Evolutionary conservation across 1,140 invertebrate species (phyloP).

Genomic region (Zaprionus africanus): DNA sequence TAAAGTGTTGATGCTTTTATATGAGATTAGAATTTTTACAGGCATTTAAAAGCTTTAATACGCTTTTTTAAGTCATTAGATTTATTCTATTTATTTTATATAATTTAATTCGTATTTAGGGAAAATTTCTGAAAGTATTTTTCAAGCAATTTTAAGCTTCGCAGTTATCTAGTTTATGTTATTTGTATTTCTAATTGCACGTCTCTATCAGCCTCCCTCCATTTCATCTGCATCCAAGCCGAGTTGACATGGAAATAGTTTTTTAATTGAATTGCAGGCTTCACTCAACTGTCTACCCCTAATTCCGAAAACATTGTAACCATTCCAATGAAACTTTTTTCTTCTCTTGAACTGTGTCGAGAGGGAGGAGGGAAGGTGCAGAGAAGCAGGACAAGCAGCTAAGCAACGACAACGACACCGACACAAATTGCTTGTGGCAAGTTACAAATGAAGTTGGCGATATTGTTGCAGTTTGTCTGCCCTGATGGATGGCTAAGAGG

Average conservation of each 20-base stretch:
- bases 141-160: neutral
- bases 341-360: no score
- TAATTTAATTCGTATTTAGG: neutral
- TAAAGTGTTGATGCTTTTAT: neutral
- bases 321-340: neutral
- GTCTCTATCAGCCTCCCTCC: neutral
- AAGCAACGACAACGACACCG: neutral
- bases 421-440: constrained; percentile 44
- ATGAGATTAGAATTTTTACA: no score
- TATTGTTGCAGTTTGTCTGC: constrained; percentile 33
- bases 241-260: constrained; percentile 28
- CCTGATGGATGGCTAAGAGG: constrained; percentile 14
- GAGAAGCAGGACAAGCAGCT: neutral
- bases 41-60: no score
- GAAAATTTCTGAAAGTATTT: neutral
- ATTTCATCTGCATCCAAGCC: constrained; percentile 7
- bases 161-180: neutral
- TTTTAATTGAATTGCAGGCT: constrained; percentile 35
- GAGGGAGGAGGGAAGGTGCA: neutral
- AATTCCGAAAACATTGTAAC: constrained; percentile 19
- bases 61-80: no score
- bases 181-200: neutral
- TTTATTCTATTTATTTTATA: no score
- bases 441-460: constrained; percentile 38
- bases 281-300: constrained; percentile 6